Percentiles rank a stretch among this genome's conserved stretches.
Evolutionary conservation across 1,140 invertebrate genomes (phyloP).

Genomic region (Prorops nasuta): DNA sequence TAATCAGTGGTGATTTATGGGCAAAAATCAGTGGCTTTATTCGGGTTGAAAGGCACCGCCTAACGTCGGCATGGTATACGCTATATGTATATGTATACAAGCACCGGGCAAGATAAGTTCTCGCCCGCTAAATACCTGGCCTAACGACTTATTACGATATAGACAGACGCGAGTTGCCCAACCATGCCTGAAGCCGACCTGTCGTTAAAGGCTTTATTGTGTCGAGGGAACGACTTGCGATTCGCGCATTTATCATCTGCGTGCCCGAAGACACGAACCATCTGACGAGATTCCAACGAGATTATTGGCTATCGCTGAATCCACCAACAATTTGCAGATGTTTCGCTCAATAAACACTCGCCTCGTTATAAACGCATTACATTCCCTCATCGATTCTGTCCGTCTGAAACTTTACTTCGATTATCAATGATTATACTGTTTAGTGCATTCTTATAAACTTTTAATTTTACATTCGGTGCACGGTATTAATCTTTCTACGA

Average conservation of each 20-base stretch:
- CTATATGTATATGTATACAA: too few species aligned
- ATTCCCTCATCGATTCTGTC: too few species aligned
- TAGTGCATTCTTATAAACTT: conserved; percentile 13
- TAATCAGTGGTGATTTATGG: conserved; percentile 44
- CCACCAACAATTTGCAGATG: too few species aligned
- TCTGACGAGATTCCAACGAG: too few species aligned
- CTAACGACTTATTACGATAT: conserved; percentile 35
- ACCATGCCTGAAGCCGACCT: conserved; percentile 8
- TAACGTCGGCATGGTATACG: too few species aligned
- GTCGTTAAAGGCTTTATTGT: conserved; percentile 21
- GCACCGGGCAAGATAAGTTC: conserved; percentile 25
- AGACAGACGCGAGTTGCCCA: conserved; percentile 12
- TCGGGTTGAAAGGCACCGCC: conserved; percentile 23
- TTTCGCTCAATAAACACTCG: too few species aligned
- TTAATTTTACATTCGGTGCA: conserved; percentile 19
- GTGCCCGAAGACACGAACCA: conserved; percentile 1
- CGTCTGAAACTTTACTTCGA: too few species aligned
- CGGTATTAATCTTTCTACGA: too few species aligned
- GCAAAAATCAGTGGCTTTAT: conserved; percentile 39
- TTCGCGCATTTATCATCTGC: conserved; percentile 14
- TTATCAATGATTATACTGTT: too few species aligned
- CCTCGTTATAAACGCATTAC: too few species aligned
- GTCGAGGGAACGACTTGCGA: neutral
- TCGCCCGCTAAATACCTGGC: conserved; percentile 28
- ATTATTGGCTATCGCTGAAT: too few species aligned